phyloP scores from a whole-genome alignment of 2,797 vertebrate species.

The Acrossocheilus wenchowensis region DNA sequence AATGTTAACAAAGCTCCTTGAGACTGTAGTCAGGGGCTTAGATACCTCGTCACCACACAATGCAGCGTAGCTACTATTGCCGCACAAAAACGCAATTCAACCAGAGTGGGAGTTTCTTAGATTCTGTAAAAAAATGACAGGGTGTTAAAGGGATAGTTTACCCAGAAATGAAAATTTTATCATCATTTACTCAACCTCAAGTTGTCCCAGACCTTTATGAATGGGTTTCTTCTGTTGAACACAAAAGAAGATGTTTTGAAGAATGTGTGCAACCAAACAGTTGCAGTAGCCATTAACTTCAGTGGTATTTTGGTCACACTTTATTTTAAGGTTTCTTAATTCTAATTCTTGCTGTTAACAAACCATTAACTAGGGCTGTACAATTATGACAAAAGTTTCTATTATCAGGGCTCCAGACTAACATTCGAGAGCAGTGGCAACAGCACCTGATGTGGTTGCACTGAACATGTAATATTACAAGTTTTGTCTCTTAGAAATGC shows the following conservation, averaged over 20 bases:
- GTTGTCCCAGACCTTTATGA: neutral
- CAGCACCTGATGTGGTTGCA: too few species aligned
- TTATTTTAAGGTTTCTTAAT: too few species aligned
- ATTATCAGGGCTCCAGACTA: too few species aligned
- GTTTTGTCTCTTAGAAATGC: too few species aligned
- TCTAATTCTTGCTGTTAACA: too few species aligned
- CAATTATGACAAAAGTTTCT: too few species aligned
- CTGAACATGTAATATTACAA: too few species aligned
- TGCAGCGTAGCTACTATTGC: neutral
- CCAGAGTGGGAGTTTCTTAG: neutral
- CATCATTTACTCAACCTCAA: too few species aligned
- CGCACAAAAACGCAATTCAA: neutral
- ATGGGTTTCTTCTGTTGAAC: neutral
- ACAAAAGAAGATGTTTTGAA: neutral
- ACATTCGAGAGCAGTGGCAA: too few species aligned
- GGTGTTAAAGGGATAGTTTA: neutral
- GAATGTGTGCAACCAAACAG: too few species aligned
- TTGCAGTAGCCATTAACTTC: neutral
- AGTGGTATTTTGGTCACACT: too few species aligned
- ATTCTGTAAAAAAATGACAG: neutral
- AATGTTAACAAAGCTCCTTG: constrained; percentile 30
- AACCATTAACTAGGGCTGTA: too few species aligned
- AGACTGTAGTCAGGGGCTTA: constrained; percentile 13
- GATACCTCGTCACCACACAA: neutral
- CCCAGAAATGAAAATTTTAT: neutral